Evolutionary conservation across 2,797 vertebrate genomes (phyloP).

Genomic region (Trematomus bernacchii): DNA sequence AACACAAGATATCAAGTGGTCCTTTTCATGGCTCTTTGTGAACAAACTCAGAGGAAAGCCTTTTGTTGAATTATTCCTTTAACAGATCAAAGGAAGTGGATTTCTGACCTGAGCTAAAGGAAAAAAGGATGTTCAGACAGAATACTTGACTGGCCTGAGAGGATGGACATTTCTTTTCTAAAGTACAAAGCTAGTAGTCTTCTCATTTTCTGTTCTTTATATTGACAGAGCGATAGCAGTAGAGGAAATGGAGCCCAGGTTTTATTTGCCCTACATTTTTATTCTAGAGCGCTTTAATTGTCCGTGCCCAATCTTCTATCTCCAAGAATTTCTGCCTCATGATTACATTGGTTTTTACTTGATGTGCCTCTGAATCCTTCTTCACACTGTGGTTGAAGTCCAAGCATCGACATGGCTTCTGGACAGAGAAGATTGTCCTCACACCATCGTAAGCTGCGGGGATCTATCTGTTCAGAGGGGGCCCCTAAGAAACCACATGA

Average conservation of each 20-base stretch:
- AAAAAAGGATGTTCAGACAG: slow-evolving; percentile 8
- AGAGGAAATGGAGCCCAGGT: not conserved
- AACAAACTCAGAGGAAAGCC: too few relatives aligned
- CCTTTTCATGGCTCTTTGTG: too few relatives aligned
- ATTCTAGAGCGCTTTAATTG: not conserved
- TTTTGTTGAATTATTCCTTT: not conserved
- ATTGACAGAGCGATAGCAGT: not conserved
- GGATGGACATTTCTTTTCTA: not conserved
- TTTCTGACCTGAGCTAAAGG: slow-evolving; percentile 11
- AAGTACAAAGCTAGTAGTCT: not conserved
- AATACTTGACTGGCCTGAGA: slow-evolving; percentile 16
- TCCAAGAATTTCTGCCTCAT: not conserved
- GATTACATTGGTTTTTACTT: slow-evolving; percentile 1
- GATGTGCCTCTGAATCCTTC: slow-evolving; percentile 2
- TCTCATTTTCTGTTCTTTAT: slow-evolving; percentile 1
- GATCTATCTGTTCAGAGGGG: slow-evolving; percentile 55
- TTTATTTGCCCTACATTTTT: not conserved
- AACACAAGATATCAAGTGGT: too few relatives aligned
- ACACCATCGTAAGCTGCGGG: slow-evolving; percentile 24
- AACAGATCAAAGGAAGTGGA: not conserved
- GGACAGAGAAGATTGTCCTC: slow-evolving; percentile 52
- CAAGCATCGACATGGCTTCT: slow-evolving; percentile 16
- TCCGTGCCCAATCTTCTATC: not conserved
- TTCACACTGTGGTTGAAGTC: slow-evolving; percentile 3
- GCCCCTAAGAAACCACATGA: slow-evolving; percentile 61